A percentile compares a stretch with the other conserved stretches of the same genome.
phyloP scores from a whole-genome alignment of 2,113 vertebrate species.

The Anthoscopus minutus region DNA sequence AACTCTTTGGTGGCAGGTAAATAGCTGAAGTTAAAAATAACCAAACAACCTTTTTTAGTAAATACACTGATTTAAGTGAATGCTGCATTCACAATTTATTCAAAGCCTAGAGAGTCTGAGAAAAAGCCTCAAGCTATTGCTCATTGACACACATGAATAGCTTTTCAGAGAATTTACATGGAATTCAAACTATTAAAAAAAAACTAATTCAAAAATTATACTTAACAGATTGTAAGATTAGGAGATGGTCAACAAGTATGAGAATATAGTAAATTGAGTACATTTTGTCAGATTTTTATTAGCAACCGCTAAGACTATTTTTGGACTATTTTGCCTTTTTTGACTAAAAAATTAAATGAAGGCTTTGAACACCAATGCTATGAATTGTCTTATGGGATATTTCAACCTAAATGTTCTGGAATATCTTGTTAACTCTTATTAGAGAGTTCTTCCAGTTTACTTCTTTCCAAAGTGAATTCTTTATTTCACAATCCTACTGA shows the following conservation, averaged over 20 bases:
- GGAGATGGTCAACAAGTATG: background rate
- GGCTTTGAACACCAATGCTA: background rate
- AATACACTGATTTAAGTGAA: background rate
- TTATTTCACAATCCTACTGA: background rate
- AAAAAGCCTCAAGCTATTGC: background rate
- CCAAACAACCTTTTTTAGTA: background rate
- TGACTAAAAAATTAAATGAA: background rate
- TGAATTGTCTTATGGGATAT: background rate
- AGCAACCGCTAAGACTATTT: background rate
- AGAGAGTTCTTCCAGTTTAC: background rate
- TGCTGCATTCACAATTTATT: background rate
- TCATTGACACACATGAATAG: background rate
- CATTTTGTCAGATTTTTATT: background rate
- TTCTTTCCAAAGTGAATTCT: background rate
- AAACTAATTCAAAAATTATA: slow-evolving; percentile 33
- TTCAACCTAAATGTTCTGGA: background rate
- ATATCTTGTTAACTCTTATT: background rate
- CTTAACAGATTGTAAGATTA: background rate
- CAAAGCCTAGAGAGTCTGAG: background rate
- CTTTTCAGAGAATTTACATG: background rate
- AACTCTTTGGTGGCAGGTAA: background rate
- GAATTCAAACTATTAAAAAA: background rate
- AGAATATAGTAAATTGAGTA: background rate
- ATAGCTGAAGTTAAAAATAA: background rate
- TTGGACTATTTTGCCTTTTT: background rate